A percentile compares a stretch with the other conserved stretches of the same genome.
These are phyloP conservation scores for Trachymyrmex cornetzi DNA, from an alignment of 1,140 invertebrate species.

Conservation along the genomic window DNA sequence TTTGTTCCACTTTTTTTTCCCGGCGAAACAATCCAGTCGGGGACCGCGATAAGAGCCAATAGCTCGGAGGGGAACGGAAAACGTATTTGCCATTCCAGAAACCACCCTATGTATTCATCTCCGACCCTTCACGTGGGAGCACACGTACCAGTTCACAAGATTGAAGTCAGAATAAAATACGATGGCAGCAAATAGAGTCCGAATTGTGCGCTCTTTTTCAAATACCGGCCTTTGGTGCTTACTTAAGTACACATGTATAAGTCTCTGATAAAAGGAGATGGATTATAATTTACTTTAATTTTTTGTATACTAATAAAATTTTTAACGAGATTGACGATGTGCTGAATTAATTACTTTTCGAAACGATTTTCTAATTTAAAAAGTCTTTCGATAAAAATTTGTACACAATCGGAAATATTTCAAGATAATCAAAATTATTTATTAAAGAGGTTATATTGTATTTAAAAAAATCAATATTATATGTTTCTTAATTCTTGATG, in stretches of 20 bases:
- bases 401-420: not conserved
- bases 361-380: not conserved
- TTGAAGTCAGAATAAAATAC: constrained; percentile 72
- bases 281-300: not conserved
- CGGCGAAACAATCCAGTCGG: constrained; percentile 66
- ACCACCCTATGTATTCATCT: constrained; percentile 71
- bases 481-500: not conserved
- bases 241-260: not conserved
- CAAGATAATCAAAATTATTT: not conserved
- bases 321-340: not conserved
- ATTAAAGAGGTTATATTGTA: not conserved
- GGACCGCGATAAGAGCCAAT: constrained; percentile 70
- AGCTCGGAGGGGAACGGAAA: constrained; percentile 61
- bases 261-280: not conserved
- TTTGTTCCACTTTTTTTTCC: constrained; percentile 69
- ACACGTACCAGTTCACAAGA: constrained; percentile 58
- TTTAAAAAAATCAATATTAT: not conserved
- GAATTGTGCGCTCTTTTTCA: constrained; percentile 9
- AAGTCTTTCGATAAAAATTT: not conserved
- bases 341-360: not conserved
- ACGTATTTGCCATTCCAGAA: constrained; percentile 72
- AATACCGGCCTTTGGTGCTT: not conserved
- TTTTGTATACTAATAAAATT: not conserved
- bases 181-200: constrained; percentile 55
- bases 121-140: constrained; percentile 39